Evolutionary conservation across 2,888 invertebrate species (phyloP).

Genomic region (Trichogramma evanescens): DNA sequence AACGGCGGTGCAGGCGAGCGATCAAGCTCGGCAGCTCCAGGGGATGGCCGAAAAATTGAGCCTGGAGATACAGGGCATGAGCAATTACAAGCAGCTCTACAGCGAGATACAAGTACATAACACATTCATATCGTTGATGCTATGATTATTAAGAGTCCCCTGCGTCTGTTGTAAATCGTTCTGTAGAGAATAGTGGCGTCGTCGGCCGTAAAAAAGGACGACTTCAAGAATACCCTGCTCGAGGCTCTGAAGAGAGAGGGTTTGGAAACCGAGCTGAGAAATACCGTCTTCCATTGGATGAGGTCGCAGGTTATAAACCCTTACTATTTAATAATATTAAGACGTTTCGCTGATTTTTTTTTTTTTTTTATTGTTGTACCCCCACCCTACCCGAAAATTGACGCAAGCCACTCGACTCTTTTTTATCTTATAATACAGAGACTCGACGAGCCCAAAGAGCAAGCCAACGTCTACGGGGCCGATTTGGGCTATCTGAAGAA

Average conservation of each 20-base stretch:
- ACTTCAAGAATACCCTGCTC: conserved; percentile 70
- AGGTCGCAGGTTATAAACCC: conserved; percentile 49
- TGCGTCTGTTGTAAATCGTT: neutral
- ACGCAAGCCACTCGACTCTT: neutral
- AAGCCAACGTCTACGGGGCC: conserved; percentile 20
- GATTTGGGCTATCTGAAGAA: conserved; percentile 65
- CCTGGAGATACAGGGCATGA: conserved; percentile 69
- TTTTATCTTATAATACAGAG: conserved; percentile 24
- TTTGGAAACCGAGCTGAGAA: conserved; percentile 73
- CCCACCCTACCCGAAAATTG: no score
- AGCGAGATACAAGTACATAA: conserved; percentile 67
- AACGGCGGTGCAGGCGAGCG: no score
- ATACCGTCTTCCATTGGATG: conserved; percentile 77
- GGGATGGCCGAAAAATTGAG: conserved; percentile 71
- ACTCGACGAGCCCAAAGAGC: conserved; percentile 22
- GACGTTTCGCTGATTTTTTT: neutral
- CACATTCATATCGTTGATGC: neutral
- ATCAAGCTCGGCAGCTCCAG: conserved; percentile 51
- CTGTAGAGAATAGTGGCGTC: conserved; percentile 71
- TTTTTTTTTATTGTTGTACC: neutral
- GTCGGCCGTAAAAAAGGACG: conserved; percentile 66
- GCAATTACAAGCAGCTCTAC: conserved; percentile 69
- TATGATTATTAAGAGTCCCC: neutral
- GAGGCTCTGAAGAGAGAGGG: conserved; percentile 71
- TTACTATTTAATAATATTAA: neutral